Evolutionary conservation across 2,888 invertebrate species (phyloP).

Genomic region (Tenthredo distinguenda): DNA sequence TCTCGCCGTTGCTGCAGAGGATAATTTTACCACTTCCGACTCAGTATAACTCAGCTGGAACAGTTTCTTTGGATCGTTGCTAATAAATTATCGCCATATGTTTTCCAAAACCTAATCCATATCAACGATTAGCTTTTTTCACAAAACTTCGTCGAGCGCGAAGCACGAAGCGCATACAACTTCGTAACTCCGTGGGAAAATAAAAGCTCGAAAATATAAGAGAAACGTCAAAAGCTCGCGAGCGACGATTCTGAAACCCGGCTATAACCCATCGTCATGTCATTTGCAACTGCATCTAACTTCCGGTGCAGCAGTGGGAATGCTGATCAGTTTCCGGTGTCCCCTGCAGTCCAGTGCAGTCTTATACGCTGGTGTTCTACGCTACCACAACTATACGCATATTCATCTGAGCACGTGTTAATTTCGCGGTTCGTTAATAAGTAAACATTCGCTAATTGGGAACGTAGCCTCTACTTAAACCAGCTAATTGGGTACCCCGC

Average conservation of each 20-base stretch:
- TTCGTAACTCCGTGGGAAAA: background rate
- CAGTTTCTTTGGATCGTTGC: background rate
- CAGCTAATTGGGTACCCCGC: background rate
- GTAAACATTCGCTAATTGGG: slow-evolving; percentile 28
- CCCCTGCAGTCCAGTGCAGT: background rate
- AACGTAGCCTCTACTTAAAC: background rate
- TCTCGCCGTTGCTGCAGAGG: background rate
- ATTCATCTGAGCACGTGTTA: background rate
- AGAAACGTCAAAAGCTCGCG: background rate
- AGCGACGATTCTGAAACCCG: background rate
- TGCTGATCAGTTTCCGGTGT: slow-evolving; percentile 52
- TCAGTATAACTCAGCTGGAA: slow-evolving; percentile 2
- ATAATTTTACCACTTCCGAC: slow-evolving; percentile 46
- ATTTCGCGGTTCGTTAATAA: slow-evolving; percentile 41
- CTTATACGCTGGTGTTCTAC: background rate
- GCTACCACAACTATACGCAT: background rate
- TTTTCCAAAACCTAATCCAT: background rate
- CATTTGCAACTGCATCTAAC: slow-evolving; percentile 26
- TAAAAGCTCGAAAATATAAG: background rate
- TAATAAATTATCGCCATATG: background rate
- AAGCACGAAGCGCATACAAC: no score
- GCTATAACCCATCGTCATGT: background rate
- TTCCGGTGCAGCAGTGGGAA: slow-evolving; percentile 50
- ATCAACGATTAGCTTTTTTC: background rate
- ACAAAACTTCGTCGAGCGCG: no score